Evolutionary conservation across 1,140 invertebrate species (phyloP).

Genomic region (Zaprionus kolodkinae): DNA sequence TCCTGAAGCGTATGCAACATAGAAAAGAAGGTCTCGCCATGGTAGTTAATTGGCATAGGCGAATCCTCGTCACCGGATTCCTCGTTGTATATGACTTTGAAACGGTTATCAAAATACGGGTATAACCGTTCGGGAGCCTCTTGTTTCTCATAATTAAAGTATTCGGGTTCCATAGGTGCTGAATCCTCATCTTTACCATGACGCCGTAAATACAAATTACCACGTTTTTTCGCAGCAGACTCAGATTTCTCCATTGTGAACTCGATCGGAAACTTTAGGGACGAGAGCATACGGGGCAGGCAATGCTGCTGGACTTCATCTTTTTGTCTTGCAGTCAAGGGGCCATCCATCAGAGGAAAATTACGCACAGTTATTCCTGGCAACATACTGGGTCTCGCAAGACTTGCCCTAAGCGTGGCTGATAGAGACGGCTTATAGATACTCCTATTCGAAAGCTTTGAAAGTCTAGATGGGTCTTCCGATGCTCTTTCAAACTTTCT

Average conservation of each 20-base stretch:
- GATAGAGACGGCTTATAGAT: slow-evolving; percentile 19
- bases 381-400: rapidly evolving
- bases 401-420: slow-evolving; percentile 1
- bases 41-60: background rate
- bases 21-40: slow-evolving; percentile 7
- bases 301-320: slow-evolving; percentile 33
- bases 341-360: slow-evolving; percentile 21
- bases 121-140: slow-evolving; percentile 59
- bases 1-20: slow-evolving; percentile 33
- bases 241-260: slow-evolving; percentile 36
- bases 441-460: background rate
- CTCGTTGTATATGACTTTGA: background rate
- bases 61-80: background rate
- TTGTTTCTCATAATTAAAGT: slow-evolving; percentile 61
- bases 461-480: too few relatives aligned
- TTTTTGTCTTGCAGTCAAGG: slow-evolving; percentile 13
- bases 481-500: too few relatives aligned
- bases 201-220: slow-evolving; percentile 14
- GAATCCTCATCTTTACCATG: background rate
- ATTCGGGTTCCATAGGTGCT: background rate
- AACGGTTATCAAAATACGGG: slow-evolving; percentile 36
- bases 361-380: background rate
- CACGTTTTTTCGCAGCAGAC: background rate
- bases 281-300: slow-evolving; percentile 65
- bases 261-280: slow-evolving; percentile 71